Evolutionary conservation across 2,113 vertebrate genomes (phyloP).

Genomic region (Junco hyemalis): DNA sequence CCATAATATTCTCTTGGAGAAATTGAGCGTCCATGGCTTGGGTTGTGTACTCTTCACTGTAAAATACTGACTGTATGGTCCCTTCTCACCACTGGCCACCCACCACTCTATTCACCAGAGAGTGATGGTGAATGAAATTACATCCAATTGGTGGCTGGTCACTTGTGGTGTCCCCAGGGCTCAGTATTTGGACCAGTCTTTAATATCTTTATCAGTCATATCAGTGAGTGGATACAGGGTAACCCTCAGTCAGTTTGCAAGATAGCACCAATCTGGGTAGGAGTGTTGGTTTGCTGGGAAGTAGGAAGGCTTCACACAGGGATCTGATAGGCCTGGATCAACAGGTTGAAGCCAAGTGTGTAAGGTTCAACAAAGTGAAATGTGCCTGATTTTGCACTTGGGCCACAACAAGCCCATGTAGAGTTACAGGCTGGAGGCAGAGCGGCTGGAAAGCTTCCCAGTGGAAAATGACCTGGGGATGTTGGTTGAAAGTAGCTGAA

Average conservation of each 20-base stretch:
- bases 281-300: background rate
- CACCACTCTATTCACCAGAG: background rate
- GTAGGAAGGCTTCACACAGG: background rate
- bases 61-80: background rate
- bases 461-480: background rate
- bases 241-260: background rate
- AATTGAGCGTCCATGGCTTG: background rate
- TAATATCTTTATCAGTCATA: background rate
- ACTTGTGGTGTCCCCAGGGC: background rate
- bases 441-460: background rate
- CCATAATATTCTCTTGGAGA: background rate
- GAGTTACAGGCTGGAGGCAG: background rate
- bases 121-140: background rate
- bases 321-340: background rate
- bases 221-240: background rate
- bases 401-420: background rate
- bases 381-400: fast-evolving
- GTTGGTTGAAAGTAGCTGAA: background rate
- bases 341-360: background rate
- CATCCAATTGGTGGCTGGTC: background rate
- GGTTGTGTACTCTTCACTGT: background rate
- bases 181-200: background rate
- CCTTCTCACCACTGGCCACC: background rate
- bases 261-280: background rate
- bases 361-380: background rate